Conservation (phyloP, 1,140 invertebrate species). For the Aphidius gifuensis region DNA sequence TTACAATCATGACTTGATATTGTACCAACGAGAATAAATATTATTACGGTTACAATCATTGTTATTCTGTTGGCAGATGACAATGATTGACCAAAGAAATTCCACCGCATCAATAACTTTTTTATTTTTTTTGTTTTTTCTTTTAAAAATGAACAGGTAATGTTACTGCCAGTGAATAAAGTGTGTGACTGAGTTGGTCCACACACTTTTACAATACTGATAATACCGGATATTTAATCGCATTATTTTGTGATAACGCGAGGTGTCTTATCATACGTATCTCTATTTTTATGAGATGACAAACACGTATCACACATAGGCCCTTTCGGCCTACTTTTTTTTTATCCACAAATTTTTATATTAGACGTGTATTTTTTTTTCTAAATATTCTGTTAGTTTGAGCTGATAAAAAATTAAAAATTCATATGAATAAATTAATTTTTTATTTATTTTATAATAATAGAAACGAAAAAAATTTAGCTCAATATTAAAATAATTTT, state of each 20-base stretch:
- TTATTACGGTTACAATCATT: too few relatives aligned
- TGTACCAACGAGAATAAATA: too few relatives aligned
- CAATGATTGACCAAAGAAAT: too few relatives aligned
- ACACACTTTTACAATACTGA: not conserved
- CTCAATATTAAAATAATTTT: too few relatives aligned
- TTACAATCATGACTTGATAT: not conserved
- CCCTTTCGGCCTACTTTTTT: slow-evolving; percentile 27
- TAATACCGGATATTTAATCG: slow-evolving; percentile 18
- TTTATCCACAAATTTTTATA: not conserved
- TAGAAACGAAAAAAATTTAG: too few relatives aligned
- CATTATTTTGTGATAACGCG: slow-evolving; percentile 23
- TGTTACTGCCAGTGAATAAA: not conserved
- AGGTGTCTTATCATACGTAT: slow-evolving; percentile 24
- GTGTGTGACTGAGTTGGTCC: not conserved
- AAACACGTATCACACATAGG: not conserved
- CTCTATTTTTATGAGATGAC: slow-evolving; percentile 21
- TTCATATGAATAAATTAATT: too few relatives aligned
- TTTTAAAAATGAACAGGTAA: not conserved
- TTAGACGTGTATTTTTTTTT: slow-evolving; percentile 2
- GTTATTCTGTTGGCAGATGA: too few relatives aligned
- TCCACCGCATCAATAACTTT: too few relatives aligned
- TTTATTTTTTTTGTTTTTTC: too few relatives aligned
- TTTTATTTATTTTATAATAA: too few relatives aligned
- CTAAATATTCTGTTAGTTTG: not conserved
- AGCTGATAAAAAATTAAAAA: too few relatives aligned